Evolutionary conservation across 1,140 invertebrate species (phyloP).

Genomic region (Stegodyphus mimosarum): DNA sequence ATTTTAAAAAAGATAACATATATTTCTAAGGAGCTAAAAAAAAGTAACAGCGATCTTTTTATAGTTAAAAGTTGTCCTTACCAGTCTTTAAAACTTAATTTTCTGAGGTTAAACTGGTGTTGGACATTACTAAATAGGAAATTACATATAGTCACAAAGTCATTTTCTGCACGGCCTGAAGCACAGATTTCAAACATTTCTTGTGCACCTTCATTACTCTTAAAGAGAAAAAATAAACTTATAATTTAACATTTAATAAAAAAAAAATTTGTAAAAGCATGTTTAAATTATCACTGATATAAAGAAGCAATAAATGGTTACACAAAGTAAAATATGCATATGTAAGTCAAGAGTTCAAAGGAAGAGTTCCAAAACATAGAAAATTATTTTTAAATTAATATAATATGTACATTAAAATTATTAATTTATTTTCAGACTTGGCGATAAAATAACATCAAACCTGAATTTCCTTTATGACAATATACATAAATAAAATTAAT

Average conservation of each 20-base stretch:
- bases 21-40: no score
- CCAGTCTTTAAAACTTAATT: slow-evolving; percentile 20
- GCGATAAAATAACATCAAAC: no score
- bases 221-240: background rate
- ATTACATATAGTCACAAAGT: background rate
- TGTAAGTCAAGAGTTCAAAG: background rate
- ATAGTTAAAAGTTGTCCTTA: background rate
- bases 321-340: background rate
- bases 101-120: slow-evolving; percentile 10
- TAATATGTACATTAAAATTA: background rate
- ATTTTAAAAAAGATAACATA: no score
- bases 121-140: slow-evolving; percentile 15
- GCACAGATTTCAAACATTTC: background rate
- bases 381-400: background rate
- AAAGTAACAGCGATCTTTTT: no score
- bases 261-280: background rate
- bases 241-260: background rate
- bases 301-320: background rate
- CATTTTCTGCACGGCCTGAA: slow-evolving; percentile 2
- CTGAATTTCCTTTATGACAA: no score
- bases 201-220: background rate
- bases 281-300: background rate
- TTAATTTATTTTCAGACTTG: no score
- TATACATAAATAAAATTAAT: no score
- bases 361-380: background rate